Base-by-base conservation (phyloP, 2,113 vertebrate species). In the Oreotrochilus melanogaster region DNA sequence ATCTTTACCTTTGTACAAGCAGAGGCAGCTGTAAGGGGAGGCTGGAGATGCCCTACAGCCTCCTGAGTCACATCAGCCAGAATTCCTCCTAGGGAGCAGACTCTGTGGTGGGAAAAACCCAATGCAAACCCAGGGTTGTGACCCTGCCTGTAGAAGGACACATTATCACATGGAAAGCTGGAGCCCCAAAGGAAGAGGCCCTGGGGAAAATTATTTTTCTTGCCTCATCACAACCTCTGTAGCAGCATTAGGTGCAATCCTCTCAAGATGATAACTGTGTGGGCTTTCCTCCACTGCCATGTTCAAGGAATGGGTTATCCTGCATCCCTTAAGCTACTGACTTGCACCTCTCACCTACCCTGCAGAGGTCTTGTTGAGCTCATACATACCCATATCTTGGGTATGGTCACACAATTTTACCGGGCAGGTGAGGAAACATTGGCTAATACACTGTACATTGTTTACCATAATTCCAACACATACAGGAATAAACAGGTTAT, bases 221-320 rank as follows among this genome's bases (percentile, higher is more conserved):
- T 31, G 5, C 11, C 8, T 7, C 25, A 48, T 53, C 39, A 69
- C 76, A 80, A 61, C 14, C 6, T 16, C 53, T 17, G 23, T 8
- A 57, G 64, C 24, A 73, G n/a, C 16, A 24, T 31, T 66, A 51
- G 27, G 30, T 33, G 15, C 1, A 1, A 6, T 35, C 14, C 7
- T 79, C 54, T 80, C 39, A 64, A 33, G 57, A 14, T 76, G 18
- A 1, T 51, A 51, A 9, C 10, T 33, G 1, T 10, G 12, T 43
- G 23, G 23, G 16, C 7, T 81, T 66, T 56, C 21, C 37, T 70
- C 25, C 45, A 11, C 24, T 66, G 11, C 30, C 0, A 0, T 31
- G 33, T 13, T 25, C 1, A 2, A 10, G 24, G 21, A 66, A 45
- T 2, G 14, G 61, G 31, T 43, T 27, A 57, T 37, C 39, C 35